Evolutionary conservation across 2,888 invertebrate genomes (phyloP).

Genomic region (Agapostemon virescens): DNA sequence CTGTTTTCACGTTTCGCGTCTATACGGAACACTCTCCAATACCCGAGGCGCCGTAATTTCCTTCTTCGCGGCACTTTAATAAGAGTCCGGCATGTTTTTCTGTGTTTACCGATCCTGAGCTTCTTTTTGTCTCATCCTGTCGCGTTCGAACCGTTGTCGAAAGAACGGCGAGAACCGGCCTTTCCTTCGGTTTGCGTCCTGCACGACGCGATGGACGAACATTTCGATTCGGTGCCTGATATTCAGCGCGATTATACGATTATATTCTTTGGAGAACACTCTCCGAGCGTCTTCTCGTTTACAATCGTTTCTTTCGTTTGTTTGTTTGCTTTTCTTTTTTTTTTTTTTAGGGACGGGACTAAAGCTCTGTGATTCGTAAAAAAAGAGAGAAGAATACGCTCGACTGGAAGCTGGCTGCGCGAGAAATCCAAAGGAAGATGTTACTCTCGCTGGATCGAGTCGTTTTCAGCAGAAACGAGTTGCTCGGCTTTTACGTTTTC

Average conservation of each 20-base stretch:
- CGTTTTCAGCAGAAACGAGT: too few relatives aligned
- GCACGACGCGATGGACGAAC: conserved; percentile 40
- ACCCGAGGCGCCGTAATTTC: conserved; percentile 36
- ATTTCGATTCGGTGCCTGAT: conserved; percentile 16
- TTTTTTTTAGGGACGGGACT: conserved; percentile 59
- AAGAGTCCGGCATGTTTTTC: conserved; percentile 31
- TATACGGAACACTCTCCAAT: conserved; percentile 57
- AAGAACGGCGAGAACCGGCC: conserved; percentile 37
- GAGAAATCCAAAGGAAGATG: conserved; percentile 28
- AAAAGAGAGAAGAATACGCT: conserved; percentile 64
- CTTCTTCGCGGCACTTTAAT: conserved; percentile 48
- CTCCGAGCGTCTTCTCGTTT: neutral
- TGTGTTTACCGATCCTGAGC: conserved; percentile 23
- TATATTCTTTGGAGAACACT: neutral
- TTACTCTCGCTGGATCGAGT: conserved; percentile 34
- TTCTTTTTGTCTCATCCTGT: conserved; percentile 6
- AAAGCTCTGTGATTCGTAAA: conserved; percentile 67
- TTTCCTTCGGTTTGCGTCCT: neutral
- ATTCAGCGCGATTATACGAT: conserved; percentile 13
- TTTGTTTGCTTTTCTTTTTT: conserved; percentile 17
- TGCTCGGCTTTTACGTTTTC: conserved; percentile 37
- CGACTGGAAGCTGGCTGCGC: conserved; percentile 55
- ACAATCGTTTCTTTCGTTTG: conserved; percentile 1
- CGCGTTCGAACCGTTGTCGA: neutral
- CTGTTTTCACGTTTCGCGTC: conserved; percentile 67